Conservation (phyloP, 2,888 invertebrate species). For the Xanthia togata region DNA sequence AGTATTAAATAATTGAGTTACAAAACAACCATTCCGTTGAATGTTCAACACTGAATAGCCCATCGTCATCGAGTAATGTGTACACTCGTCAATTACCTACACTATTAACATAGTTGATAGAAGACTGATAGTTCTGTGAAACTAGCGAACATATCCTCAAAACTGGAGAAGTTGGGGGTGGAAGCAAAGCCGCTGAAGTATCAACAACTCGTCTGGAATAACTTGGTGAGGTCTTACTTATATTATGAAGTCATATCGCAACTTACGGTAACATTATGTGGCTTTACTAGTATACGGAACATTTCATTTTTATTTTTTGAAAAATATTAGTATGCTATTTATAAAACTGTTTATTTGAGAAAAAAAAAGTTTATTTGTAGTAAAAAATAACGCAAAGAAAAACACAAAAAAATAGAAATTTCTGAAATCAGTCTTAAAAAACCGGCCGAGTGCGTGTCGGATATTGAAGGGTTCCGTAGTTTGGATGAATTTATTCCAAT, state of each 20-base stretch:
- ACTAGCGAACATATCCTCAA: slow-evolving; percentile 23
- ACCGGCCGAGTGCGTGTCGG: too few species aligned
- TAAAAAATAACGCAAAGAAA: too few species aligned
- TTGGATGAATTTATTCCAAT: too few species aligned
- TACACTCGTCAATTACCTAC: not conserved
- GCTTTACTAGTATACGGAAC: too few species aligned
- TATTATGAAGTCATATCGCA: slow-evolving; percentile 24
- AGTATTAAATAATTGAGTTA: not conserved
- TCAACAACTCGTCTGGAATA: slow-evolving; percentile 41
- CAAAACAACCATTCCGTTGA: not conserved
- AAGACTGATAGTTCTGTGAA: slow-evolving; percentile 21
- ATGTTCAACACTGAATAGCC: not conserved
- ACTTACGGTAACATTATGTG: slow-evolving; percentile 4
- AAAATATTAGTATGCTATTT: too few species aligned
- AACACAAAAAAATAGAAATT: not conserved
- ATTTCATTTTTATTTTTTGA: too few species aligned
- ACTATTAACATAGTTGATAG: slow-evolving; percentile 4
- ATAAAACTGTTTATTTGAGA: too few species aligned
- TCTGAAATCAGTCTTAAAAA: not conserved
- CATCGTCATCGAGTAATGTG: not conserved
- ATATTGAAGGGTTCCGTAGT: too few species aligned
- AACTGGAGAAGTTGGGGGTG: slow-evolving; percentile 23
- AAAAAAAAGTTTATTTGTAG: too few species aligned
- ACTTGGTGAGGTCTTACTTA: slow-evolving; percentile 11
- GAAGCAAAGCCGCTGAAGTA: slow-evolving; percentile 37